Percentiles rank a stretch among this genome's conserved stretches.
Evolutionary conservation across 2,113 vertebrate species (phyloP).

Genomic region (Trematomus loennbergii): DNA sequence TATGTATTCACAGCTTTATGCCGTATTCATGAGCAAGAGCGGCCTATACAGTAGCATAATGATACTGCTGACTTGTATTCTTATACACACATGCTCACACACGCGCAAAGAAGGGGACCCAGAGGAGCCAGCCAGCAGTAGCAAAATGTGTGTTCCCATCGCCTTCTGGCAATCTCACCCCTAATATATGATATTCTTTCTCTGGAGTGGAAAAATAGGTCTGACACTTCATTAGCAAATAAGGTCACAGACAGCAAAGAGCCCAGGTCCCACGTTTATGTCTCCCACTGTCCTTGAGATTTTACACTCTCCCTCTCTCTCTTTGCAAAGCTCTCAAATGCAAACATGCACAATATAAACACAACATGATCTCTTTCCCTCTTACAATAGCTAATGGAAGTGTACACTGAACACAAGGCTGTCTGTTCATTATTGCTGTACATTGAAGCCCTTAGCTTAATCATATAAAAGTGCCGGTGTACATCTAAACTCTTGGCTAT

Average conservation of each 20-base stretch:
- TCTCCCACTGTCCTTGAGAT: slow-evolving; percentile 35
- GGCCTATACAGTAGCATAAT: slow-evolving; percentile 12
- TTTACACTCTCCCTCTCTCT: slow-evolving; percentile 16
- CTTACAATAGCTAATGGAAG: neutral
- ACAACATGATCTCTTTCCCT: slow-evolving; percentile 1
- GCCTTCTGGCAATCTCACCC: slow-evolving; percentile 56
- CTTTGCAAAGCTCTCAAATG: neutral
- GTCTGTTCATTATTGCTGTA: slow-evolving; percentile 18
- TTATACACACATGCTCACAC: slow-evolving; percentile 15
- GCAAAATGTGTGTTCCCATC: slow-evolving; percentile 20
- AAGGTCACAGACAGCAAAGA: slow-evolving; percentile 62
- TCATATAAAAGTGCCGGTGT: neutral
- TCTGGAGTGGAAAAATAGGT: slow-evolving; percentile 70
- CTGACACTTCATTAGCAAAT: slow-evolving; percentile 78
- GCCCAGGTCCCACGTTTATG: slow-evolving; percentile 52
- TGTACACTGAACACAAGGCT: neutral
- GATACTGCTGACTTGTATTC: slow-evolving; percentile 27
- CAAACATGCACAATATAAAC: slow-evolving; percentile 29
- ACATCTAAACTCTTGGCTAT: neutral
- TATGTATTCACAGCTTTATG: slow-evolving; percentile 27
- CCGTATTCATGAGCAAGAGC: slow-evolving; percentile 39
- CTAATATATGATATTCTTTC: slow-evolving; percentile 44
- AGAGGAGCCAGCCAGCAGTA: slow-evolving; percentile 2
- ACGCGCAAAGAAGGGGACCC: slow-evolving; percentile 19
- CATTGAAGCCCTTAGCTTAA: slow-evolving; percentile 3